Evolutionary conservation across 2,888 invertebrate species (phyloP).

Genomic region (Leucophora obtusa): DNA sequence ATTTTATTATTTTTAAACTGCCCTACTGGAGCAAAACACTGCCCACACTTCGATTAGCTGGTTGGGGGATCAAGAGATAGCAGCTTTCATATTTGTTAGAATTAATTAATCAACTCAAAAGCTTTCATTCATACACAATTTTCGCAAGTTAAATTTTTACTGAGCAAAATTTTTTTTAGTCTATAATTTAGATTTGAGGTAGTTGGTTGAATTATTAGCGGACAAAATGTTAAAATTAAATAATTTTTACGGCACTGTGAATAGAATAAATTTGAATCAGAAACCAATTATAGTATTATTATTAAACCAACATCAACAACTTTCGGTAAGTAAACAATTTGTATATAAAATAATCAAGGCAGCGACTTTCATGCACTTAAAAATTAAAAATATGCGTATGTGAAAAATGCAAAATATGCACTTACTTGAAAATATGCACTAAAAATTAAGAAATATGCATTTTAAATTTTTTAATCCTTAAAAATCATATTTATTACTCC

Average conservation of each 20-base stretch:
- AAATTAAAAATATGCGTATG: no score
- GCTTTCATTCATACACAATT: background rate
- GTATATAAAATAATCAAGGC: background rate
- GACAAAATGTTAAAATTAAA: conserved; percentile 43
- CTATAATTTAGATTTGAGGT: background rate
- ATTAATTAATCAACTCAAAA: background rate
- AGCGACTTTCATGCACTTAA: no score
- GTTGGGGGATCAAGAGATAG: no score
- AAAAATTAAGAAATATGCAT: no score
- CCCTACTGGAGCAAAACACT: no score
- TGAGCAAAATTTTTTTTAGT: background rate
- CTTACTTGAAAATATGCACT: no score
- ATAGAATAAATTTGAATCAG: conserved; percentile 3
- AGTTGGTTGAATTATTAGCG: background rate
- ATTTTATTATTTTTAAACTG: no score
- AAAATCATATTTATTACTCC: no score
- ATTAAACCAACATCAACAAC: conserved; percentile 10
- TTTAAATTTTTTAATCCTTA: no score
- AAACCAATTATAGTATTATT: background rate
- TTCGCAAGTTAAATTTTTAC: background rate
- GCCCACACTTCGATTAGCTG: no score
- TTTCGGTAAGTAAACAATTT: conserved; percentile 10
- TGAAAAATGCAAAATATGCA: no score
- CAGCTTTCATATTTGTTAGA: background rate
- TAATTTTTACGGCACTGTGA: background rate